phyloP scores from a whole-genome alignment of 1,140 invertebrate genomes.

The Triops longicaudatus region DNA sequence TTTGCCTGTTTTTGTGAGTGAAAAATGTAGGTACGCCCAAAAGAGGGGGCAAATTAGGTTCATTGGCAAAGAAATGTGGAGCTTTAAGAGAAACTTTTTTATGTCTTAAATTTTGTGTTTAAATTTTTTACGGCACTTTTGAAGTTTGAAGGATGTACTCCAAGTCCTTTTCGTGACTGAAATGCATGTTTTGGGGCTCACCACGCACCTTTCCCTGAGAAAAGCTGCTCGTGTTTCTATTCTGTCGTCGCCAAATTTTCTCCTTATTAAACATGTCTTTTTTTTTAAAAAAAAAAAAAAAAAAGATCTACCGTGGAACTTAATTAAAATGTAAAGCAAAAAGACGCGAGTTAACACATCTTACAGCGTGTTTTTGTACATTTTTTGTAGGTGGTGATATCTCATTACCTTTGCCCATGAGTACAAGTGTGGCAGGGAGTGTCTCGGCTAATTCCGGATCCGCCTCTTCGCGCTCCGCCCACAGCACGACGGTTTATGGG shows the following conservation, averaged over 20 bases:
- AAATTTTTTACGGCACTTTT: background rate
- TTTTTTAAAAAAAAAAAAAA: background rate
- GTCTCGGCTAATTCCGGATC: constrained; percentile 36
- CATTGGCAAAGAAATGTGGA: background rate
- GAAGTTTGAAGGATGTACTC: background rate
- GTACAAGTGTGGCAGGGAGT: constrained; percentile 36
- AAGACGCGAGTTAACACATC: too few species aligned
- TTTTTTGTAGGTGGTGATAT: constrained; percentile 17
- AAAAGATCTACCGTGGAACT: background rate
- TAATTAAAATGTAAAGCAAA: background rate
- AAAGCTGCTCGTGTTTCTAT: background rate
- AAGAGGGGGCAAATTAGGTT: background rate
- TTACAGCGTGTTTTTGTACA: constrained; percentile 19
- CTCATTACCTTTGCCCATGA: constrained; percentile 39
- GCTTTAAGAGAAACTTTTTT: background rate
- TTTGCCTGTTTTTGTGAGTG: background rate
- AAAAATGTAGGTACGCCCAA: background rate
- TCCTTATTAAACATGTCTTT: background rate
- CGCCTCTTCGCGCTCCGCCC: constrained; percentile 33
- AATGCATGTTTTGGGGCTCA: background rate
- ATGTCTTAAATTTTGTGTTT: background rate
- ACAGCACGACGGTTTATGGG: constrained; percentile 52
- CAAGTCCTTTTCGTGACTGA: background rate
- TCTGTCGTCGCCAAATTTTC: background rate
- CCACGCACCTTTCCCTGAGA: background rate